phyloP scores from a whole-genome alignment of 1,140 invertebrate genomes.

The Frieseomelitta varia region DNA sequence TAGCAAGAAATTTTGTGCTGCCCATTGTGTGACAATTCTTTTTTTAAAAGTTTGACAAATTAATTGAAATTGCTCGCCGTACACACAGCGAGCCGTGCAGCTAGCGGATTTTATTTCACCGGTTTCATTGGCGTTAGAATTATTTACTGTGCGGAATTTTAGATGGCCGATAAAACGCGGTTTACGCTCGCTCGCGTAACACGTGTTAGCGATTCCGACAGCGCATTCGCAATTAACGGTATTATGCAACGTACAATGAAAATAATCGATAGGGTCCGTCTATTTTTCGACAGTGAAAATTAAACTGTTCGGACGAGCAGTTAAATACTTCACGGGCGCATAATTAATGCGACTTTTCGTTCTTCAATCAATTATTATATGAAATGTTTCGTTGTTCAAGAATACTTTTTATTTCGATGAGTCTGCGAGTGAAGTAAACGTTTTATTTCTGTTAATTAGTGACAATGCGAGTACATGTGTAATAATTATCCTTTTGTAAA shows the following conservation, averaged over 20 bases:
- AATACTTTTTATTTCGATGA: no score
- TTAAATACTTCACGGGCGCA: neutral
- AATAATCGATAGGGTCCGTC: neutral
- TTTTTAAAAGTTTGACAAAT: neutral
- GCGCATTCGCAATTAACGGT: slow-evolving; percentile 20
- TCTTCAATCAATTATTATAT: neutral
- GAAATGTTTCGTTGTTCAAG: neutral
- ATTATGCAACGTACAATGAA: slow-evolving; percentile 17
- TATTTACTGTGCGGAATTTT: slow-evolving; percentile 26
- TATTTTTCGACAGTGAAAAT: neutral
- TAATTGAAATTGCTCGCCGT: neutral
- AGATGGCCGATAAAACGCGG: slow-evolving; percentile 30
- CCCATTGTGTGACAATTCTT: no score
- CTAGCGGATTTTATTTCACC: slow-evolving; percentile 1
- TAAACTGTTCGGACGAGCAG: neutral
- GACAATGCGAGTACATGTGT: no score
- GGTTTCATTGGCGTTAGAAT: neutral
- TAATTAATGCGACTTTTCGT: neutral
- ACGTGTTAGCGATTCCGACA: slow-evolving; percentile 28
- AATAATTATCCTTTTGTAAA: no score
- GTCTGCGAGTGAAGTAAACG: neutral
- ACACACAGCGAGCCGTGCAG: neutral
- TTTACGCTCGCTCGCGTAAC: neutral
- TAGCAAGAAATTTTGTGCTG: neutral
- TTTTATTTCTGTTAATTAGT: no score